A percentile compares a stretch with the other conserved stretches of the same genome.
phyloP scores from a whole-genome alignment of 2,888 invertebrate genomes.

The Philonicus albiceps region DNA sequence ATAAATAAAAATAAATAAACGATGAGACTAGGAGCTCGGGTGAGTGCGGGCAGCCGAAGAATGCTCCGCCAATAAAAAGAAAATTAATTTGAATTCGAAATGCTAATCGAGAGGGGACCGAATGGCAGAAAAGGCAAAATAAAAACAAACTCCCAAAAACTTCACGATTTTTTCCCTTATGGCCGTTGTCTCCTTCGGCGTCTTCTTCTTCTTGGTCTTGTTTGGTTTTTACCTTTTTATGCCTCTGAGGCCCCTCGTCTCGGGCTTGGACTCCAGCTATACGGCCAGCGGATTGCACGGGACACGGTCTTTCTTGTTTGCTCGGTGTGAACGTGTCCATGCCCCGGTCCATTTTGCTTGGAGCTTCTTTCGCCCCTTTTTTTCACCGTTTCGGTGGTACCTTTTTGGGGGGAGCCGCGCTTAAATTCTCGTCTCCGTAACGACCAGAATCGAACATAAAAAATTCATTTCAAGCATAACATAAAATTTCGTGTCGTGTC shows the following conservation, averaged over 20 bases:
- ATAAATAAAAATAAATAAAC: background rate
- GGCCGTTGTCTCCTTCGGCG: background rate
- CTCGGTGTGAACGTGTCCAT: slow-evolving; percentile 13
- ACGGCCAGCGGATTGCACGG: background rate
- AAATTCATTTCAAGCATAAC: slow-evolving; percentile 24
- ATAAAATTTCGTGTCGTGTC: slow-evolving; percentile 40
- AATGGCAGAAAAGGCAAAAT: slow-evolving; percentile 1
- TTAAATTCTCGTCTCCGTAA: slow-evolving; percentile 4
- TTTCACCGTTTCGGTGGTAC: background rate
- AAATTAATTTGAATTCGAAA: slow-evolving; percentile 38
- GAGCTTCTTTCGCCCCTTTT: background rate
- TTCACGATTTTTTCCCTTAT: background rate
- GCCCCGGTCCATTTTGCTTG: background rate
- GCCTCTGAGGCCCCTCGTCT: background rate
- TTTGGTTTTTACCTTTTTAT: background rate
- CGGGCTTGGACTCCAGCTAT: background rate
- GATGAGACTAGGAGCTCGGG: background rate
- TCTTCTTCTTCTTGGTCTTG: background rate
- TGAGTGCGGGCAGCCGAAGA: background rate
- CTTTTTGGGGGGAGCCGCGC: background rate
- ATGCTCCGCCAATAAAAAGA: slow-evolving; percentile 30
- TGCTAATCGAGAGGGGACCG: slow-evolving; percentile 18
- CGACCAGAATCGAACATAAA: slow-evolving; percentile 28
- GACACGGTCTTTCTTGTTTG: slow-evolving; percentile 26
- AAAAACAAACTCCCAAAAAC: background rate